Base-by-base conservation (phyloP, 2,113 vertebrate species). In the Coptodon bakossiorum region DNA sequence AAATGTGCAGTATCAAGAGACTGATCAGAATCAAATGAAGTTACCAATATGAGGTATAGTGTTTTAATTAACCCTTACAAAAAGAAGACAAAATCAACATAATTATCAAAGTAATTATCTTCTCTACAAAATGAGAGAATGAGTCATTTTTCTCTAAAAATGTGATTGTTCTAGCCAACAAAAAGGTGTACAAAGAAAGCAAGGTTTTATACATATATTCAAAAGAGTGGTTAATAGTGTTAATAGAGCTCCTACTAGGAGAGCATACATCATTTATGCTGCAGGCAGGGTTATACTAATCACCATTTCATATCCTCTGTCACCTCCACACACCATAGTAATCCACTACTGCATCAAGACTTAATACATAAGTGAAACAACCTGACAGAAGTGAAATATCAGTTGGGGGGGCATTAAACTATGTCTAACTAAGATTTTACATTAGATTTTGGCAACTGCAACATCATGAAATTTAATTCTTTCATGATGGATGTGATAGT, bases 41-140 rank as follows among this genome's bases (percentile, higher is more conserved):
- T 88, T 91, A 91, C 85, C 81, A 86, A 86, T 84, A 92, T 93
- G 92, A 96, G 92, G 91, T 95, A 94, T 94, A 84, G 73, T 91
- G 82, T 90, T 93, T 63, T 43, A 85, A 82, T 87, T 82, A 88
- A 86, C 88, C 86, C 56, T 85, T 86, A 80, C 29, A 89, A 88
- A 86, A 86, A 59, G 38, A 89, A 63, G 43, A 84, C 82, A 43
- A 82, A 80, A 85, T 82, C 29, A 88, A 84, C 78, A 61, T 19
- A 56, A 92, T 82, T 31, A 91, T 73, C 31, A 63, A 93, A 86
- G 52, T 80, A 86, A 81, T 81, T 57, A 90, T 92, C 81, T 89
- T 88, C 85, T 93, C 80, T 86, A 22, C n/a, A 80, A 90, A 88
- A 86, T 90, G 31, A 91, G 54, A 86, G 40, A 40, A 82, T 22